phyloP scores from a whole-genome alignment of 2,888 invertebrate species.

The Hyposoter dolosus region DNA sequence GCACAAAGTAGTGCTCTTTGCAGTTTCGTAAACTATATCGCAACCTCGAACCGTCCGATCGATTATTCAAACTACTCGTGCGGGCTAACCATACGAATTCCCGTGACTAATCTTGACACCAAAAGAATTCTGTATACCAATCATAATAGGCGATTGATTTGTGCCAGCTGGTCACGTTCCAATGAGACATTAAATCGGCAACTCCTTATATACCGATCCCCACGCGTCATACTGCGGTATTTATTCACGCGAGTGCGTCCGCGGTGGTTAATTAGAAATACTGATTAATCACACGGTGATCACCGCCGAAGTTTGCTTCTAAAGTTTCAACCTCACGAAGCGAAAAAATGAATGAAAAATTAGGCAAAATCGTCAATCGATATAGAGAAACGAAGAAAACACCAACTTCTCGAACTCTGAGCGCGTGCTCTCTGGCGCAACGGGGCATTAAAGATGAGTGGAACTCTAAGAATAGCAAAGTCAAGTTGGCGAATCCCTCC shows the following conservation, averaged over 20 bases:
- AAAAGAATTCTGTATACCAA: conserved; percentile 3
- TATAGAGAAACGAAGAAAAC: conserved; percentile 8
- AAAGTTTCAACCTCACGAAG: not conserved
- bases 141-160: conserved; percentile 1
- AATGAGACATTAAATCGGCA: conserved; percentile 21
- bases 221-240: conserved; percentile 1
- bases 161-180: conserved; percentile 37
- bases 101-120: conserved; percentile 4
- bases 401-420: conserved; percentile 1
- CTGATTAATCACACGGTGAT: not conserved
- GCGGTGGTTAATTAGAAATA: not conserved
- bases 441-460: conserved; percentile 65
- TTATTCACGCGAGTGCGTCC: not conserved
- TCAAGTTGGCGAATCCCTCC: conserved; percentile 68
- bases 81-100: not conserved
- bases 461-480: conserved; percentile 67
- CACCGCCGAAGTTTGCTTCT: not conserved
- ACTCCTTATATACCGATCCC: conserved; percentile 21
- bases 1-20: not conserved
- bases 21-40: not conserved
- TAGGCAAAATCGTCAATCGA: not conserved
- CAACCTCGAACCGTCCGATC: not conserved
- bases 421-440: conserved; percentile 16
- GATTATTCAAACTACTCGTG: not conserved
- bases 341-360: not conserved